phyloP scores from a whole-genome alignment of 2,113 vertebrate species.

The Montifringilla adamsi region DNA sequence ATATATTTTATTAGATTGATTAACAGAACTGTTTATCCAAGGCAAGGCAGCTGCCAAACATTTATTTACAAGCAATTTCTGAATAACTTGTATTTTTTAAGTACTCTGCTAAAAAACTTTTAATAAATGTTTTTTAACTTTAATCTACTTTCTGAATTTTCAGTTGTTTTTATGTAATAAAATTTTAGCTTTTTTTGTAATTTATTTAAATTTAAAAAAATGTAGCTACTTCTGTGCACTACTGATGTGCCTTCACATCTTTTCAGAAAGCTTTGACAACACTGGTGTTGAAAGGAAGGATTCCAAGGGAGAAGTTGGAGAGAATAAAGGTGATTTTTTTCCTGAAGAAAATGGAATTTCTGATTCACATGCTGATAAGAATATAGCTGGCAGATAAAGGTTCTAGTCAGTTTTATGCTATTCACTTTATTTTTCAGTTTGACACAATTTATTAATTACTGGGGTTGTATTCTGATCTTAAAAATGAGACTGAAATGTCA shows the following conservation, averaged over 20 bases:
- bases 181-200: not conserved
- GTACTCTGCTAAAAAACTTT: not conserved
- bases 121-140: not conserved
- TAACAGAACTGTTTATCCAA: not conserved
- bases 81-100: not conserved
- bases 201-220: not conserved
- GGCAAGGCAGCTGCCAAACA: not conserved
- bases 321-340: slow-evolving; percentile 29
- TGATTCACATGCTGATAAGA: not conserved
- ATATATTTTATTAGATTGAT: not conserved
- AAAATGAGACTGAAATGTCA: slow-evolving; percentile 34
- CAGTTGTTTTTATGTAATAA: not conserved
- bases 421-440: slow-evolving; percentile 13
- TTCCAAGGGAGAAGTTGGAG: not conserved
- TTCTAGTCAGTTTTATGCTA: slow-evolving; percentile 7
- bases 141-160: not conserved
- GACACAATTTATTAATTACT: not conserved
- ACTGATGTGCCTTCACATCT: not conserved
- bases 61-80: not conserved
- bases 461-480: not conserved
- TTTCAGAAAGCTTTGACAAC: slow-evolving; percentile 10
- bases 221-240: not conserved
- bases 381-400: slow-evolving; percentile 26
- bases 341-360: not conserved
- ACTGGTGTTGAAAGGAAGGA: not conserved